Base-by-base conservation (phyloP, 30 jellyfish, hydroid and myxozoan species). In the Pseudorhiza aurosa region DNA sequence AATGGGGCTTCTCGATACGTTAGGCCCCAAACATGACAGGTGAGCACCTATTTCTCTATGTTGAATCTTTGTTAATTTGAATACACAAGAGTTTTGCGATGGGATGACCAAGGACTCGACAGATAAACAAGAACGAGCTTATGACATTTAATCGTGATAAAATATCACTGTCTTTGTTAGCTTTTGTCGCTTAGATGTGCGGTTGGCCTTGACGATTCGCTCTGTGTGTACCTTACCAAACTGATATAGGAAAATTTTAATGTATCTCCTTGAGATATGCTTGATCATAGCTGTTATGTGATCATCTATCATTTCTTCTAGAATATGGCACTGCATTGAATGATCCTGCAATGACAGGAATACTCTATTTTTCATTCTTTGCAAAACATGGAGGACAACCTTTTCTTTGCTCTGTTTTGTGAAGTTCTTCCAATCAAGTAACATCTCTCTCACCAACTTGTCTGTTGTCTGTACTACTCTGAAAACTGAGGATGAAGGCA, bases 401-500 rank as follows among this genome's bases (percentile, higher is more conserved):
- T 33, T 63, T 63, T 63, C 77, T 30, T 28, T 31, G n/a, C 77
- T 63, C 15, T 8, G 53, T 24, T 25, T 65, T 33, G 81, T 14
- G 18, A 30, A 14, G 19, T 63, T 58, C 12, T 37, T 58, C 83
- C 88, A 57, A 44, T 56, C 19, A 59, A 17, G 33, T n/a, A 76
- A 40, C 32, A 35, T 28, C 37, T 31, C 59, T 29, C 82, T 32
- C 19, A 40, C 83, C 15, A 57, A 28, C 50, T 1, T 56, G 83
- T 76, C 83, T 5, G 82, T 59, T 18, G 50, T 21, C 35, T 76
- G 43, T 22, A 76, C 42, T 4, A 76, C 88, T 26, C 49, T 35
- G 27, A n/a, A 21, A 6, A 58, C 26, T 21, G 83, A 76, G 45
- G 68, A 58, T 8, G 69, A 76, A 1, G 88, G 88, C 14, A 59